Evolutionary conservation across 2,888 invertebrate genomes (phyloP).

Genomic region (Apoderus coryli): DNA sequence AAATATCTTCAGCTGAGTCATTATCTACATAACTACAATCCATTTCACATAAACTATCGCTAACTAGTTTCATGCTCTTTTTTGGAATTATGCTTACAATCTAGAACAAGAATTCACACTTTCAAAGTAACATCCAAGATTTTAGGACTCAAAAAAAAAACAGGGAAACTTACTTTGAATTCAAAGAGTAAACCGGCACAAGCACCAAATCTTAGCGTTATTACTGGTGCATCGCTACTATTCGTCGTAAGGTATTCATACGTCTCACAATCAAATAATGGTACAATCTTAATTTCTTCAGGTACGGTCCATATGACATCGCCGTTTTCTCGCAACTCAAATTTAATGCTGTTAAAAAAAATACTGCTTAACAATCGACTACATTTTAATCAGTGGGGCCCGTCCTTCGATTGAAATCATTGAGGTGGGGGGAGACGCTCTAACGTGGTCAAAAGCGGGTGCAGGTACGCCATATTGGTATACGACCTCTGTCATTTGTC

Average conservation of each 20-base stretch:
- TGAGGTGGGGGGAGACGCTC: too few relatives aligned
- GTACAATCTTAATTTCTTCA: slow-evolving; percentile 37
- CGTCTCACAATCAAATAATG: slow-evolving; percentile 53
- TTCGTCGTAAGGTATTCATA: slow-evolving; percentile 39
- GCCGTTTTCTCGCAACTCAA: slow-evolving; percentile 43
- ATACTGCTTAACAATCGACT: background rate
- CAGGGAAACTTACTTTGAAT: slow-evolving; percentile 34
- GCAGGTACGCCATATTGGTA: too few relatives aligned
- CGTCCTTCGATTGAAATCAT: too few relatives aligned
- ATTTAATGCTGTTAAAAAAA: slow-evolving; percentile 23
- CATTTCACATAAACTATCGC: slow-evolving; percentile 47
- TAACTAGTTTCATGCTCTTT: slow-evolving; percentile 40
- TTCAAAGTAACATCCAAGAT: too few relatives aligned
- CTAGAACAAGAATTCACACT: too few relatives aligned
- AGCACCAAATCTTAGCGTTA: slow-evolving; percentile 41
- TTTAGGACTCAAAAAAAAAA: too few relatives aligned
- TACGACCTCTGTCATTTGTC: too few relatives aligned
- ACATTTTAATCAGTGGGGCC: too few relatives aligned
- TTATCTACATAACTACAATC: slow-evolving; percentile 44
- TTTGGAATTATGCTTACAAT: slow-evolving; percentile 34
- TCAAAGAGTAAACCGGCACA: slow-evolving; percentile 51
- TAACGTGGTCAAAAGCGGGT: too few relatives aligned
- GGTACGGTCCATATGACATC: slow-evolving; percentile 48
- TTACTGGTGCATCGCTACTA: slow-evolving; percentile 15
- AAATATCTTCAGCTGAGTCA: slow-evolving; percentile 32